A percentile compares a stretch with the other conserved stretches of the same genome.
phyloP scores from a whole-genome alignment of 2,113 vertebrate species.

The Gopherus evgoodei region DNA sequence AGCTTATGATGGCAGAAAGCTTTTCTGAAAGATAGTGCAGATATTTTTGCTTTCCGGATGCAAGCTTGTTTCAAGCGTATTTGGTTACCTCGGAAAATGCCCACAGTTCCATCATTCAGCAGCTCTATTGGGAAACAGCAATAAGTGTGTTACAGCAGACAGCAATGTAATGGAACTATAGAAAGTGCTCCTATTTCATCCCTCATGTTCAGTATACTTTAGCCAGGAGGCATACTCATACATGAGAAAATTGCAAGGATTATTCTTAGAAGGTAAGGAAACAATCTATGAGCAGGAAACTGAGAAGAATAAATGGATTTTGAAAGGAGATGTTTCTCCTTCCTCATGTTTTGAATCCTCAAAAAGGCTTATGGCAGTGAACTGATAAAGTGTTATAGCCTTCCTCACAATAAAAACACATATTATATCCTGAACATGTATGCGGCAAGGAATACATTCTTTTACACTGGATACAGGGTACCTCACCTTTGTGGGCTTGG shows the following conservation, averaged over 20 bases:
- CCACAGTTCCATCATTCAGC: constrained; percentile 88
- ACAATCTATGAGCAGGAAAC: background rate
- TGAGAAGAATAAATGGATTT: background rate
- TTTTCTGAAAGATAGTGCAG: constrained; percentile 94
- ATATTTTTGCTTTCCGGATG: constrained; percentile 95
- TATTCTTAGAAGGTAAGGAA: background rate
- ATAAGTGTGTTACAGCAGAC: background rate
- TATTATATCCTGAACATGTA: background rate
- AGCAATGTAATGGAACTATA: background rate
- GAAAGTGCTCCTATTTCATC: background rate
- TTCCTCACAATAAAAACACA: background rate
- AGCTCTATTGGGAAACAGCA: constrained; percentile 77
- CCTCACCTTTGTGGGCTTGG: no score
- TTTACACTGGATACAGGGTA: background rate
- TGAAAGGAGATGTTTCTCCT: background rate
- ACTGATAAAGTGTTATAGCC: background rate
- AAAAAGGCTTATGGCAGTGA: background rate
- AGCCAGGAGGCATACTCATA: background rate
- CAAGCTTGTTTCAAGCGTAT: constrained; percentile 94
- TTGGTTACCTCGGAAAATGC: constrained; percentile 94
- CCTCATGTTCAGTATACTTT: background rate
- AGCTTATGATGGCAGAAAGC: constrained; percentile 95
- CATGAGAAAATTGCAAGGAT: background rate
- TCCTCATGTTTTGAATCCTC: background rate
- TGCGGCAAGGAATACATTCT: background rate